phyloP scores from a whole-genome alignment of 2,888 invertebrate species.

The Chrysina gloriosa region DNA sequence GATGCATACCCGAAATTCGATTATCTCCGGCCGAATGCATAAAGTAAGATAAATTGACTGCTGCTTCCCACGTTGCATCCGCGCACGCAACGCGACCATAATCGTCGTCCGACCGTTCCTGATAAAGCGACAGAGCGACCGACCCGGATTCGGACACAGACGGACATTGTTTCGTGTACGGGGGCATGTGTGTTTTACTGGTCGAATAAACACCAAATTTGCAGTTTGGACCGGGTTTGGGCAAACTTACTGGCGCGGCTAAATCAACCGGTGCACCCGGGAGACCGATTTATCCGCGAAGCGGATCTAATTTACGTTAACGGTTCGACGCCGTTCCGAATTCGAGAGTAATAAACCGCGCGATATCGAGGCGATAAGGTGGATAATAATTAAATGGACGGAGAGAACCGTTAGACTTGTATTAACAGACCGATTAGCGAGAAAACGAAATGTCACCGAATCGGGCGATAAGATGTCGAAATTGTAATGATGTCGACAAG shows the following conservation, averaged over 20 bases:
- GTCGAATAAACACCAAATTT: background rate
- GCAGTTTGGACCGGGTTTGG: background rate
- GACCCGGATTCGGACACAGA: slow-evolving; percentile 16
- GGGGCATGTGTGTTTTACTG: background rate
- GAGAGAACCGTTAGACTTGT: too few species aligned
- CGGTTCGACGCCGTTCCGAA: slow-evolving; percentile 11
- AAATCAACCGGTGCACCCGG: slow-evolving; percentile 12
- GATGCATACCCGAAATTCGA: too few species aligned
- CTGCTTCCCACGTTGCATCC: background rate
- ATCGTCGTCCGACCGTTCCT: slow-evolving; percentile 12
- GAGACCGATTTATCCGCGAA: background rate
- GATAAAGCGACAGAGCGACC: slow-evolving; percentile 11
- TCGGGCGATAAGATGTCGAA: too few species aligned
- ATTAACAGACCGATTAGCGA: too few species aligned
- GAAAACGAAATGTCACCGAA: too few species aligned
- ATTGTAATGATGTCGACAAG: too few species aligned
- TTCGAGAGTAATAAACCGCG: background rate
- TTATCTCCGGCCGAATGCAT: slow-evolving; percentile 4
- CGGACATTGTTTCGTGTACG: too few species aligned
- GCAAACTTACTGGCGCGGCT: background rate
- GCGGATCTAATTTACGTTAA: slow-evolving; percentile 20
- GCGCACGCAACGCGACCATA: too few species aligned
- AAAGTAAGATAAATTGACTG: slow-evolving; percentile 16
- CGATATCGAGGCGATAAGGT: too few species aligned
- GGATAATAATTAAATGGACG: too few species aligned